Evolutionary conservation across 2,888 invertebrate genomes (phyloP), one percentile per base, ranked within the genome.

Genomic region (Plagodis dolabraria): DNA sequence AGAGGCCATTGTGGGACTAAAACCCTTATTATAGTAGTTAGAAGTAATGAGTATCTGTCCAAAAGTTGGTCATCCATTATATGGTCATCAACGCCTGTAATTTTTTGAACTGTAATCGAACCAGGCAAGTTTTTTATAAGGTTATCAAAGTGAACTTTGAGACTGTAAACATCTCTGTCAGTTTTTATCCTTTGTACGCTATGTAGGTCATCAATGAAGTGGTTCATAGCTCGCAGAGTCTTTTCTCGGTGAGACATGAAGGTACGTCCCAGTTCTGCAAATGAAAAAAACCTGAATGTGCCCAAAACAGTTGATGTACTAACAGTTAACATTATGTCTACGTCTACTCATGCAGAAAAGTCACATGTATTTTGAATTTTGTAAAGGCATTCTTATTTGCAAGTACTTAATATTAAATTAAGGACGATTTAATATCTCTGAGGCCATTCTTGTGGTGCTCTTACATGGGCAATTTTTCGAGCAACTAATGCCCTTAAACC

Each of bases 81-180:
- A 10, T 58, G 63, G 0, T 70, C 67, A 22, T 96, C 96, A 1
- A 93, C 65, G 42, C 88, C 86, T 9, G 85, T 76, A n/a, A 96
- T 81, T 77, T 94, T 95, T 77, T 96, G 95, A 12, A 95, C 93
- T 0, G 96, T 96, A 36, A 95, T 74, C 0, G 94, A 93, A 7
- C 95, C 95, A 0, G 95, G 94, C 0, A 95, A 82, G 38, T 71
- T 70, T 0, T 60, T n/a, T 6, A 68, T 42, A 0, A 86, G 56
- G 0, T 61, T 64, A 5, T 67, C 57, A 7, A 87, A 65, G 47
- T 65, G 52, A 2, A 34, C 65, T 54, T 67, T 73, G 5, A 92
- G 59, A 0, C 60, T 72, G 5, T 70, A 65, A 33, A 89, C 71
- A 48, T 86, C 86, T 8, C 56, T 72, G 44, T 87, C 83, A 0